A percentile compares a stretch with the other conserved stretches of the same genome.
Evolutionary conservation across 2,888 invertebrate genomes (phyloP).

Genomic region (Plebejus argus): DNA sequence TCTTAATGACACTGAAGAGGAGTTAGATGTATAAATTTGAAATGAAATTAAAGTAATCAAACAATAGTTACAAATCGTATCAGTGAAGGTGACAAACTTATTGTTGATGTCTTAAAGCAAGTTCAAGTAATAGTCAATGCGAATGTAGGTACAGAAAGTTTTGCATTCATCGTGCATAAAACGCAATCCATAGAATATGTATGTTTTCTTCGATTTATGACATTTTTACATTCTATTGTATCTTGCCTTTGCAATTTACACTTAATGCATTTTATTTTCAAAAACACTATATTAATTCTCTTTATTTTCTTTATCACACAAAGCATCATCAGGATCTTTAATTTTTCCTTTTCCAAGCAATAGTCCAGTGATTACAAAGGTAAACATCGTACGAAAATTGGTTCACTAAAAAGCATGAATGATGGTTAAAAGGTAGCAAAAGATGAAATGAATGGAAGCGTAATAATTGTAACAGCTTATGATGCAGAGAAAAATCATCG

Average conservation of each 20-base stretch:
- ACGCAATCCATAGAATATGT: not conserved
- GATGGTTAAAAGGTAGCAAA: not conserved
- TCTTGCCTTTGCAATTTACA: not conserved
- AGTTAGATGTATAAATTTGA: too few species aligned
- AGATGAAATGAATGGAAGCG: not conserved
- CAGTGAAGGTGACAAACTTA: not conserved
- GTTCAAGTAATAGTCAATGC: not conserved
- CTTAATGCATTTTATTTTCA: not conserved
- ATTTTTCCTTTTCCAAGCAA: slow-evolving; percentile 44
- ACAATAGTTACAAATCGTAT: not conserved
- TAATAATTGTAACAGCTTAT: not conserved
- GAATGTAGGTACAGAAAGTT: not conserved
- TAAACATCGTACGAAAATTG: slow-evolving; percentile 48
- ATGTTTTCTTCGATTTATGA: too few species aligned
- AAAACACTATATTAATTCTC: slow-evolving; percentile 22
- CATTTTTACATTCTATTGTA: too few species aligned
- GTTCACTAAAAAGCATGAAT: slow-evolving; percentile 2
- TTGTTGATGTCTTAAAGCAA: not conserved
- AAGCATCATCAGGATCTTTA: slow-evolving; percentile 21
- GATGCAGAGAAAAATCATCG: not conserved
- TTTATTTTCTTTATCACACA: slow-evolving; percentile 10
- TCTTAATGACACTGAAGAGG: too few species aligned
- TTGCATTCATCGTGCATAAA: not conserved
- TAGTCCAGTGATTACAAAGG: slow-evolving; percentile 56
- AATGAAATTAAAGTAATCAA: not conserved